A percentile compares a stretch with the other conserved stretches of the same genome.
phyloP scores from a whole-genome alignment of 2,888 invertebrate genomes.

The Trimorus sp. region DNA sequence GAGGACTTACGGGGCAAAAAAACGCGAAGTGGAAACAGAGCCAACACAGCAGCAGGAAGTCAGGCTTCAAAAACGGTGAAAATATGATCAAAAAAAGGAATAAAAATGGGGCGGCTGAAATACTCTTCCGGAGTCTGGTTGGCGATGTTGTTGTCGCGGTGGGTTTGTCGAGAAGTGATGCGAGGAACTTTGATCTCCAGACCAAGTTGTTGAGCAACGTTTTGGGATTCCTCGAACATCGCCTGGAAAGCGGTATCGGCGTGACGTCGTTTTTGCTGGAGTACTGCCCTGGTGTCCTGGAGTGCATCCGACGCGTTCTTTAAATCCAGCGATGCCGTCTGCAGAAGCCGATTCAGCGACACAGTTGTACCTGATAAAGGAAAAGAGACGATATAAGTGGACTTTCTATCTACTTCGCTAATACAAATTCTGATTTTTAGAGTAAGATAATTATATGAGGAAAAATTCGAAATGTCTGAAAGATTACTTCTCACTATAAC shows the following conservation, averaged over 20 bases:
- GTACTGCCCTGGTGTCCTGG: conserved; percentile 66
- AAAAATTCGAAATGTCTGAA: too few relatives aligned
- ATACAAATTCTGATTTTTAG: too few relatives aligned
- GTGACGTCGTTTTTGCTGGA: conserved; percentile 68
- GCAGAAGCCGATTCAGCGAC: conserved; percentile 49
- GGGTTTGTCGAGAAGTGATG: conserved; percentile 65
- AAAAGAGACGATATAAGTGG: too few relatives aligned
- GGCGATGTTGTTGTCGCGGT: conserved; percentile 46
- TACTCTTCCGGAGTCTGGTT: conserved; percentile 15
- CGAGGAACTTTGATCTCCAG: conserved; percentile 68
- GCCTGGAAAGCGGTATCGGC: conserved; percentile 66
- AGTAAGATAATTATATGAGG: too few relatives aligned
- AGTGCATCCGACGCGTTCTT: conserved; percentile 70
- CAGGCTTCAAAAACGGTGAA: conserved; percentile 65
- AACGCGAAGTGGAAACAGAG: conserved; percentile 68
- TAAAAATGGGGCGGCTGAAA: conserved; percentile 7
- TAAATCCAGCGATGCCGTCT: conserved; percentile 67
- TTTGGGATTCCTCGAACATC: conserved; percentile 69
- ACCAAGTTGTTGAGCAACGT: conserved; percentile 69
- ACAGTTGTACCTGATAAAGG: background rate
- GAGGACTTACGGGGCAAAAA: too few relatives aligned
- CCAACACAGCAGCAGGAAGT: conserved; percentile 67
- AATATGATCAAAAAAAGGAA: conserved; percentile 67
- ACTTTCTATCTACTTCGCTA: too few relatives aligned
- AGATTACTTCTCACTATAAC: too few relatives aligned